These are phyloP conservation scores for Fukomys damarensis DNA, from an alignment of 2,113 vertebrate genomes.

Conservation along the genomic window DNA sequence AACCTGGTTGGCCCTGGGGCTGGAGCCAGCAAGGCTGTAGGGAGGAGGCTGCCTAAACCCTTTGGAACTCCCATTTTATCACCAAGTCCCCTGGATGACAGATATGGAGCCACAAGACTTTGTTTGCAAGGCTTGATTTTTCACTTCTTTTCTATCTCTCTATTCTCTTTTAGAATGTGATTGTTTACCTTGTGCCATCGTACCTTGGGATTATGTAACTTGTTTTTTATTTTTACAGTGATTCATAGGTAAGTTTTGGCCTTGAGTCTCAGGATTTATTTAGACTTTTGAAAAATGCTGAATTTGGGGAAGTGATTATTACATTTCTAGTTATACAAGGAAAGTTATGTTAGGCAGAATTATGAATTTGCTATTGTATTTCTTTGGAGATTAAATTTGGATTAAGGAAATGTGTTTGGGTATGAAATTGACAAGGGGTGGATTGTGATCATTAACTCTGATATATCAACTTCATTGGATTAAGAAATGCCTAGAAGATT, in stretches of 20 bases:
- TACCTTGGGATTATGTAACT: background rate
- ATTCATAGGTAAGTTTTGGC: background rate
- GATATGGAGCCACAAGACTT: background rate
- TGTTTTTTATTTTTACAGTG: background rate
- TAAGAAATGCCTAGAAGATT: background rate
- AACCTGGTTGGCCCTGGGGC: background rate
- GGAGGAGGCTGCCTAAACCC: background rate
- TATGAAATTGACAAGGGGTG: background rate
- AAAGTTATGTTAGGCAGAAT: background rate
- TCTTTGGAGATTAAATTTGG: background rate
- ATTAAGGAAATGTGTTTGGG: background rate
- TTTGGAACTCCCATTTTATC: background rate
- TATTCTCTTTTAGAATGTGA: background rate
- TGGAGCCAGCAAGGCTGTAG: background rate
- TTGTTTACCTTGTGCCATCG: background rate
- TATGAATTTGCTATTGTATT: background rate
- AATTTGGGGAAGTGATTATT: background rate
- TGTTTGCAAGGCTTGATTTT: background rate
- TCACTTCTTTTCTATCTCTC: background rate
- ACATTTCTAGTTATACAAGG: background rate
- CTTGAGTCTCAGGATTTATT: background rate
- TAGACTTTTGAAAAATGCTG: background rate
- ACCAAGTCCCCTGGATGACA: background rate
- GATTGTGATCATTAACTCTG: background rate
- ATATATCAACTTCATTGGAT: background rate